These are phyloP conservation scores for Noctua janthe DNA, from an alignment of 2,888 invertebrate species.

Conservation along the genomic window DNA sequence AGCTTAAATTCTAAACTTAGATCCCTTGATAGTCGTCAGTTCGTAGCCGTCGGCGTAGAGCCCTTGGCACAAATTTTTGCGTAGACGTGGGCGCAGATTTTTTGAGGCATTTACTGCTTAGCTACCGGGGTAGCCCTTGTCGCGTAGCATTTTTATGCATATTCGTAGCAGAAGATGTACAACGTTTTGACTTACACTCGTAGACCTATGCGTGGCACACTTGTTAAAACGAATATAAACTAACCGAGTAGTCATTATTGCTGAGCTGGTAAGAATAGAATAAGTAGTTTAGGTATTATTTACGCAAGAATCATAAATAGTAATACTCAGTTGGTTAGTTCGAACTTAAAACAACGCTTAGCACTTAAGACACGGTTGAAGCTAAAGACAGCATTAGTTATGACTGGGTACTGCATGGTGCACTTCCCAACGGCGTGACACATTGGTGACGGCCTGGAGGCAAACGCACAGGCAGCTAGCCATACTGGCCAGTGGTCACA, in stretches of 20 bases:
- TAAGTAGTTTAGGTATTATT: neutral
- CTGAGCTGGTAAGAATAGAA: neutral
- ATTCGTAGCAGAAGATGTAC: neutral
- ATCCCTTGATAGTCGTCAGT: conserved; percentile 2
- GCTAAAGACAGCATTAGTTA: neutral
- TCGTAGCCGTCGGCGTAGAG: conserved; percentile 1
- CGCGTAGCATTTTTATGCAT: conserved; percentile 9
- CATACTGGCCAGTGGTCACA: neutral
- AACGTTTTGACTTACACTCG: neutral
- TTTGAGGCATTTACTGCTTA: neutral
- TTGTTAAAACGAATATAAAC: neutral
- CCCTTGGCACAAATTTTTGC: conserved; percentile 9
- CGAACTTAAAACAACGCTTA: too few species aligned
- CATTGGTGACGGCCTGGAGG: neutral
- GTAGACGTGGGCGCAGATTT: conserved; percentile 17
- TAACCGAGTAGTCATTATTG: neutral
- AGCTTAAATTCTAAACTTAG: neutral
- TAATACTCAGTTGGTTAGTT: neutral
- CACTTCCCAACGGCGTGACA: neutral
- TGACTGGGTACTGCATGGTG: neutral
- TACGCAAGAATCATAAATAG: neutral
- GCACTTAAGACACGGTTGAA: neutral
- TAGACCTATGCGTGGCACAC: neutral
- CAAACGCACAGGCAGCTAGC: neutral
- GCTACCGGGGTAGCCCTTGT: conserved; percentile 7